Base-by-base conservation (phyloP, 2,888 invertebrate genomes). In the Bursaphelenchus okinawaensis region DNA sequence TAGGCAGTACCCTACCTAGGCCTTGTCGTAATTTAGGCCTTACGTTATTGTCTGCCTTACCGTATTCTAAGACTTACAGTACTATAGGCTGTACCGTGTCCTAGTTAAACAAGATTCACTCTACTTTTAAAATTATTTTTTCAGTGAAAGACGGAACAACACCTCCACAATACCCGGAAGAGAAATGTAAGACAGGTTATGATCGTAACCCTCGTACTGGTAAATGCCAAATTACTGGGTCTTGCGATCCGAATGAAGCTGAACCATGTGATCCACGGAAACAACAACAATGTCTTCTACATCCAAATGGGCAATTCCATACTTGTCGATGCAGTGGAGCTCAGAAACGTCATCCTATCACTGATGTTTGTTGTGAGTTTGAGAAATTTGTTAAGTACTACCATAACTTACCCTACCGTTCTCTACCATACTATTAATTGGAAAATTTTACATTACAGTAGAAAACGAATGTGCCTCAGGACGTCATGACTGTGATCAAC, bases 311-410 rank as follows among this genome's bases (percentile, higher is more conserved):
- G 29, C 60, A 52, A 29, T 31, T 24, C 22, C 26, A 62, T 27
- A 62, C 63, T 6, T 81, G 81, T 62, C 81, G 79, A 66, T 81
- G 81, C 57, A 75, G 70, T 8, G 58, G 65, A 20, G 68, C 69
- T 23, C 73, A 75, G 67, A 63, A 68, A 50, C 62, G 81, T n/a
- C 79, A 81, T 60, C 69, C 76, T 2, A 73, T 80, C 55, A 80
- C 78, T 23, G 75, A 69, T 20, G 69, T 81, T 52, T 81, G 81
- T 70, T 65, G 77, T 75, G 54, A 60, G 61, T 62, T 6, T 60
- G n/a, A n/a, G n/a, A n/a, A n/a, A n/a, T n/a, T n/a, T n/a, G n/a
- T n/a, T n/a, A n/a, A n/a, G n/a, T n/a, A n/a, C n/a, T n/a, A n/a
- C n/a, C n/a, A n/a, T n/a, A n/a, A n/a, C n/a, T n/a, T n/a, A n/a